Conservation (phyloP, 2,113 vertebrate species). For the Stomatorhinus ivindoensis region DNA sequence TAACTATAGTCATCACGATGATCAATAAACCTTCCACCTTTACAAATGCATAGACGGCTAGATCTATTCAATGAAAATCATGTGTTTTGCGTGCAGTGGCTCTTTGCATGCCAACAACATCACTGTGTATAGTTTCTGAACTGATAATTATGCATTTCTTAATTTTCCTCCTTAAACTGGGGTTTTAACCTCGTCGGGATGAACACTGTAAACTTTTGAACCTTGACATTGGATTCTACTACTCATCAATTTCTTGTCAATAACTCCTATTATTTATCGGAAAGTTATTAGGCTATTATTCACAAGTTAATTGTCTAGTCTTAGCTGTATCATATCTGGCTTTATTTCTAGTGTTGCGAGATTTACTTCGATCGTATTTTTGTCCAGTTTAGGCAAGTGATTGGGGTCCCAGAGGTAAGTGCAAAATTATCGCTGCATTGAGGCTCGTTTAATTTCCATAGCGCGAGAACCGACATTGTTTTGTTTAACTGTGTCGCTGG, state of each 20-base stretch:
- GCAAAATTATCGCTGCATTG: neutral
- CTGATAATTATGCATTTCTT: constrained; percentile 18
- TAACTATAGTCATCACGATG: constrained; percentile 30
- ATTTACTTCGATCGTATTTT: neutral
- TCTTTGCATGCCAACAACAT: constrained; percentile 16
- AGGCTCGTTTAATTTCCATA: neutral
- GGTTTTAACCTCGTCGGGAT: neutral
- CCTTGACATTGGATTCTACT: neutral
- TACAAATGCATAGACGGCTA: constrained; percentile 36
- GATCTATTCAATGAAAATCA: constrained; percentile 39
- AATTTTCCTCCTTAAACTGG: neutral
- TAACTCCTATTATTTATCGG: neutral
- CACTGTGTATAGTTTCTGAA: constrained; percentile 32
- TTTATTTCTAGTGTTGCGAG: neutral
- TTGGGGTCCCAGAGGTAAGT: neutral
- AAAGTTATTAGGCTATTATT: neutral
- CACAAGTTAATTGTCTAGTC: neutral
- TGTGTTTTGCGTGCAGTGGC: constrained; percentile 16
- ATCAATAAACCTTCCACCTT: constrained; percentile 53
- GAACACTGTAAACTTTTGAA: constrained; percentile 7
- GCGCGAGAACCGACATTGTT: neutral
- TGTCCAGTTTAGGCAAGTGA: neutral
- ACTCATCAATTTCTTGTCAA: neutral
- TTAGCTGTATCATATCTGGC: neutral
- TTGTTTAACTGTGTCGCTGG: neutral